Evolutionary conservation across 1,140 invertebrate species (phyloP).

Genomic region (Neuroterus valhalla): DNA sequence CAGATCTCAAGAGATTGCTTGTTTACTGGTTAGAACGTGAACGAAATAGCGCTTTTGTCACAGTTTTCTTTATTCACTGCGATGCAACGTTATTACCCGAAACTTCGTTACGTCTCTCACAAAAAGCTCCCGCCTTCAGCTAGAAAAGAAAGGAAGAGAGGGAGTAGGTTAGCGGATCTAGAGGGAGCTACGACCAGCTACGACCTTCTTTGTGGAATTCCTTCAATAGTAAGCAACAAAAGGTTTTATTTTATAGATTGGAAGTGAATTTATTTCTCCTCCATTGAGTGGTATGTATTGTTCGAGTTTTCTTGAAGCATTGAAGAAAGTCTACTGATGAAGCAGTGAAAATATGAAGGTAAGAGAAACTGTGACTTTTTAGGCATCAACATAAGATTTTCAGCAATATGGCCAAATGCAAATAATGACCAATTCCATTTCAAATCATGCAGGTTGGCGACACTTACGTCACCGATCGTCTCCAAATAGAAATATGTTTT

Average conservation of each 20-base stretch:
- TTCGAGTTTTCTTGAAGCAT: no score
- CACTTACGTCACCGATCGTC: no score
- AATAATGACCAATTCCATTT: no score
- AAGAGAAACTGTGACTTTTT: no score
- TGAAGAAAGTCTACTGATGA: no score
- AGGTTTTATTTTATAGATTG: background rate
- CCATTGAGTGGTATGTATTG: no score
- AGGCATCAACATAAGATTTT: no score
- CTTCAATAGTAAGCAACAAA: background rate
- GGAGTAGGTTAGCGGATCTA: background rate
- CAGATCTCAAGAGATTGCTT: background rate
- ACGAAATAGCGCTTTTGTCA: constrained; percentile 8
- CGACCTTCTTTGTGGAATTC: background rate
- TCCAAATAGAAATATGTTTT: no score
- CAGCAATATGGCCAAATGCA: no score
- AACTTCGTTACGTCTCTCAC: constrained; percentile 7
- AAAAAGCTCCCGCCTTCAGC: background rate
- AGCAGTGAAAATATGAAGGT: no score
- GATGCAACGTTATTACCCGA: background rate
- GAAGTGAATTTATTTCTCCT: no score
- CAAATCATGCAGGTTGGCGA: no score
- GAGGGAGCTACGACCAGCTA: background rate
- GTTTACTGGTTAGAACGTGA: background rate
- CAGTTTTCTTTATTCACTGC: constrained; percentile 10
- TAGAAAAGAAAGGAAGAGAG: background rate